Evolutionary conservation across 2,888 invertebrate genomes (phyloP), one percentile per base, ranked within the genome.

Genomic region (Noctua comes): DNA sequence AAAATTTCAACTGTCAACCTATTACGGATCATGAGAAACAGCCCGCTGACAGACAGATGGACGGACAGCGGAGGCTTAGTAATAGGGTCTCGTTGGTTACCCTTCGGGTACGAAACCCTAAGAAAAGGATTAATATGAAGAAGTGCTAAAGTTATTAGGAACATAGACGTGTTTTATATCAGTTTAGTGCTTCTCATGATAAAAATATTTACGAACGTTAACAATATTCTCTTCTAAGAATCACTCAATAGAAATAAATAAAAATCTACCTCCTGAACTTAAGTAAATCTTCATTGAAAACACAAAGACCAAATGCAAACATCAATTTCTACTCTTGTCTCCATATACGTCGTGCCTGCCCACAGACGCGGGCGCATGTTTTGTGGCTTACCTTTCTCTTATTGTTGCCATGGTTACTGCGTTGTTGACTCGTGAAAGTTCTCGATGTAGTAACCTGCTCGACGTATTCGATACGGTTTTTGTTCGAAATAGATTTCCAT

Each of bases 341-440:
- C 48, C 62, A 57, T 81, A 77, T 64, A 66, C 70, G 70, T 77
- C 72, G 82, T 64, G 70, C 57, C 70, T 71, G 70, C 18, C 74
- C 68, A 69, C 66, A 75, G 70, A 65, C 80, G 83, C 76, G 21
- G 59, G 79, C 81, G 83, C 81, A 85, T 82, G 86, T 81, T 88
- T 89, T 85, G 87, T 84, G 82, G 68, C 81, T 71, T 84, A 79
- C 89, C 87, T 89, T 86, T 90, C 89, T 86, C 89, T 88, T 86
- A 77, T 86, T 85, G 85, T 86, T 79, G 76, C 80, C 65, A 86
- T 86, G 68, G 84, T 71, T 46, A 86, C 86, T 46, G 85, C 48
- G 80, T 57, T 73, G 84, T 83, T 74, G 70, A 70, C 43, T 86
- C 79, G 90, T 79, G 88, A 89, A 89, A 89, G 89, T 88, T 85